These are phyloP conservation scores for Papilio machaon DNA, from an alignment of 1,140 invertebrate genomes.

Conservation along the genomic window DNA sequence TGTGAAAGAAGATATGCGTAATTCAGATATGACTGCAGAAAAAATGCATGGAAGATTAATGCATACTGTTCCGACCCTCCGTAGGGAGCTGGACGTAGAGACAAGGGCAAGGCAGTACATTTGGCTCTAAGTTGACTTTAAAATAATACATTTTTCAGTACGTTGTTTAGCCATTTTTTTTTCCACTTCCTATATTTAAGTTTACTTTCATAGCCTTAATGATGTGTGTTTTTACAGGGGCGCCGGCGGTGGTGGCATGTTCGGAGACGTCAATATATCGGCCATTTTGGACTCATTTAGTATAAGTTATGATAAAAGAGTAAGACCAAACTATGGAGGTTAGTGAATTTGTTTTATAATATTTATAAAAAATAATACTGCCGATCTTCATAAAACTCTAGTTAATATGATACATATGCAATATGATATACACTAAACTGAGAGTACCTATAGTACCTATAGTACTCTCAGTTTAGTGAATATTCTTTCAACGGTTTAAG, in stretches of 20 bases:
- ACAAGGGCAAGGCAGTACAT: no score
- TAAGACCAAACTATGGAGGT: conserved; percentile 99
- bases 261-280: conserved; percentile 96
- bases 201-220: not conserved
- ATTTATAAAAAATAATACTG: conserved; percentile 5
- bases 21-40: no score
- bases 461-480: not conserved
- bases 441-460: no score
- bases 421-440: no score
- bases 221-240: conserved; percentile 82
- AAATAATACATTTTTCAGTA: not conserved
- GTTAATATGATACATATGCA: not conserved
- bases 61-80: no score
- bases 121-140: not conserved
- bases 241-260: conserved; percentile 88
- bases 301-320: conserved; percentile 98
- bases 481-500: not conserved
- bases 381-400: no score
- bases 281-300: conserved; percentile 96
- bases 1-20: no score
- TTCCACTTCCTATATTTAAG: not conserved
- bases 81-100: no score
- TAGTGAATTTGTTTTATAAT: conserved; percentile 76
- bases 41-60: no score
- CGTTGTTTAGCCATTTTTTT: not conserved